These are phyloP conservation scores for Galleria mellonella DNA, from an alignment of 1,140 invertebrate species.

Conservation along the genomic window DNA sequence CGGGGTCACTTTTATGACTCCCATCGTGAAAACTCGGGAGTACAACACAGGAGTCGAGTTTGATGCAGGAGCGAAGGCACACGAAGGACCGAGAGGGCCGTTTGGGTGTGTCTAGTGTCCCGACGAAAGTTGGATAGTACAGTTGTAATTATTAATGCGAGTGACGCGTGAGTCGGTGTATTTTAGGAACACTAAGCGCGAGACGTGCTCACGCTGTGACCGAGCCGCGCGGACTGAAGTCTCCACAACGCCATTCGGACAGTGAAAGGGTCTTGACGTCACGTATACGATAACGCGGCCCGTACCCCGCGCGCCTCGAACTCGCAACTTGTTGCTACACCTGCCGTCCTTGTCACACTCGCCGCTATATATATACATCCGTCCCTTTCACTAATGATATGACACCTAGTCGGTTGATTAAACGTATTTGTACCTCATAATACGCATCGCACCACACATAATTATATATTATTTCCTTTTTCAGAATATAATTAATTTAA, in stretches of 20 bases:
- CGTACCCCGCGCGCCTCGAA: slow-evolving; percentile 22
- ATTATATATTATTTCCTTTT: too few species aligned
- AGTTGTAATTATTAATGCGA: slow-evolving; percentile 17
- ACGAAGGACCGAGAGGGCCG: slow-evolving; percentile 46
- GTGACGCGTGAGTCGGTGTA: slow-evolving; percentile 44
- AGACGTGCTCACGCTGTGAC: slow-evolving; percentile 62
- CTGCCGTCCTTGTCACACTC: slow-evolving; percentile 28
- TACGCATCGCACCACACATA: slow-evolving; percentile 22
- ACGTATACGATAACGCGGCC: slow-evolving; percentile 42
- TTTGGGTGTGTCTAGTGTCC: slow-evolving; percentile 36
- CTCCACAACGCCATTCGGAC: slow-evolving; percentile 25
- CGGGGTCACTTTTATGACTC: slow-evolving; percentile 63
- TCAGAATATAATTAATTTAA: too few species aligned
- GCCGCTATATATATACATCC: slow-evolving; percentile 4
- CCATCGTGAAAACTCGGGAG: slow-evolving; percentile 37
- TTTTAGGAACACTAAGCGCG: slow-evolving; percentile 54
- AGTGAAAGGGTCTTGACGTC: slow-evolving; percentile 71
- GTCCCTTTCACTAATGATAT: slow-evolving; percentile 31
- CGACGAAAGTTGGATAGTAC: slow-evolving; percentile 12
- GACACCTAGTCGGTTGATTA: slow-evolving; percentile 34
- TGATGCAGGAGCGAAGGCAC: slow-evolving; percentile 30
- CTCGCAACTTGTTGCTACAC: slow-evolving; percentile 60
- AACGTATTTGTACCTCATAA: slow-evolving; percentile 31
- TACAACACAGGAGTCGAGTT: slow-evolving; percentile 5
- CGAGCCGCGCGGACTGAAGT: slow-evolving; percentile 65